Conservation (phyloP, 2,888 invertebrate species). For the Amphipoea oculea region DNA sequence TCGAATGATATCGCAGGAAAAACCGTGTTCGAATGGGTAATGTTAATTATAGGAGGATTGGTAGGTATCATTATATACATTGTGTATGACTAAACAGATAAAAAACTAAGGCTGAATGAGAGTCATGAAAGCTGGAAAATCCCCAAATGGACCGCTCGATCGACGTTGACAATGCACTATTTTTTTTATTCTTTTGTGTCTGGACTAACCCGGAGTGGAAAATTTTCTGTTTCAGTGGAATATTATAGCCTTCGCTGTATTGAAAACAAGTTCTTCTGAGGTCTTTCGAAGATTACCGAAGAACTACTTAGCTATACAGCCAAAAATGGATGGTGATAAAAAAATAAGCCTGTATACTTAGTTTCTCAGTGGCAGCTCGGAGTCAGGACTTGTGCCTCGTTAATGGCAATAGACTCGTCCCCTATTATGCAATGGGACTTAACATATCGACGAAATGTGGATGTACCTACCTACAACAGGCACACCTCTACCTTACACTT, state of each 20-base stretch:
- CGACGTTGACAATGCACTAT: not conserved
- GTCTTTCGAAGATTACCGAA: not conserved
- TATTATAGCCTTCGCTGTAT: not conserved
- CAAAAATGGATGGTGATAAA: too few relatives aligned
- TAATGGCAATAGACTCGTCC: not conserved
- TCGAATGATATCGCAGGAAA: constrained; percentile 31
- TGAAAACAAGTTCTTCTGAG: not conserved
- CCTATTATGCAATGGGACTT: too few relatives aligned
- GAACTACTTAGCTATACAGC: not conserved
- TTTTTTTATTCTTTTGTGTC: constrained; percentile 25
- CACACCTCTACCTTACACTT: not conserved
- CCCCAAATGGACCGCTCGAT: constrained; percentile 20
- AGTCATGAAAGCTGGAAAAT: constrained; percentile 51
- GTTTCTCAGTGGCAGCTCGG: not conserved
- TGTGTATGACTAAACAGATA: constrained; percentile 39
- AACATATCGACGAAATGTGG: not conserved
- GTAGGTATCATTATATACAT: constrained; percentile 45
- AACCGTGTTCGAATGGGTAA: constrained; percentile 33
- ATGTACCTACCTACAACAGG: not conserved
- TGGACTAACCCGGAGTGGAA: not conserved
- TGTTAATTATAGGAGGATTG: constrained; percentile 26
- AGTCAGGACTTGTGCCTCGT: not conserved
- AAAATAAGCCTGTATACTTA: too few relatives aligned
- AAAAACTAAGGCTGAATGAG: constrained; percentile 42
- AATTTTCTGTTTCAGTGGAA: not conserved